Percentiles rank a stretch among this genome's conserved stretches.
phyloP scores from a whole-genome alignment of 1,140 invertebrate species.

The Penaeus japonicus region DNA sequence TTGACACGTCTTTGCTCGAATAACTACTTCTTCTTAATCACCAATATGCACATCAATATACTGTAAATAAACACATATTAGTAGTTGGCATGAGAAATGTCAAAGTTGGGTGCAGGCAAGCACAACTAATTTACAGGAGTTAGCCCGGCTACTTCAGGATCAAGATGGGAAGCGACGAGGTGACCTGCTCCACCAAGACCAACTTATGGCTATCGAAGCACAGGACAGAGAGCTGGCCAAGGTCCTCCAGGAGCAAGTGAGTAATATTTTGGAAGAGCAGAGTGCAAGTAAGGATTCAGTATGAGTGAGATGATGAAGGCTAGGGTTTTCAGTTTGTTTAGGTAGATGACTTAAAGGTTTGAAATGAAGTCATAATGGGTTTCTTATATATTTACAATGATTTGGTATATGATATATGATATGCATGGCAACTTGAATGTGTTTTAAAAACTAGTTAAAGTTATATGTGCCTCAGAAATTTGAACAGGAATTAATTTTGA shows the following conservation, averaged over 20 bases:
- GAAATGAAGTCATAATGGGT: no score
- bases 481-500: no score
- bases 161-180: slow-evolving; percentile 72
- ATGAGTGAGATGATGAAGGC: no score
- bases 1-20: no score
- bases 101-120: slow-evolving; percentile 22
- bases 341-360: no score
- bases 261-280: not conserved
- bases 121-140: slow-evolving; percentile 67
- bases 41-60: not conserved
- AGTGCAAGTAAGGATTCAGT: not conserved
- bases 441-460: no score
- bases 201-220: slow-evolving; percentile 84
- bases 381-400: no score
- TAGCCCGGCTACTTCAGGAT: slow-evolving; percentile 74
- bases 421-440: no score
- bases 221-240: slow-evolving; percentile 90
- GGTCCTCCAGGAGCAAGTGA: slow-evolving; percentile 84
- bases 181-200: slow-evolving; percentile 74
- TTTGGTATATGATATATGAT: no score
- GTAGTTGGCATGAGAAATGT: slow-evolving; percentile 24
- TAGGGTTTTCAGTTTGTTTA: no score
- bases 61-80: not conserved
- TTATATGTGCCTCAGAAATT: no score
- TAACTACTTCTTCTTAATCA: no score